These are phyloP conservation scores for Saccopteryx bilineata DNA, from an alignment of 2,113 vertebrate species.

Conservation along the genomic window DNA sequence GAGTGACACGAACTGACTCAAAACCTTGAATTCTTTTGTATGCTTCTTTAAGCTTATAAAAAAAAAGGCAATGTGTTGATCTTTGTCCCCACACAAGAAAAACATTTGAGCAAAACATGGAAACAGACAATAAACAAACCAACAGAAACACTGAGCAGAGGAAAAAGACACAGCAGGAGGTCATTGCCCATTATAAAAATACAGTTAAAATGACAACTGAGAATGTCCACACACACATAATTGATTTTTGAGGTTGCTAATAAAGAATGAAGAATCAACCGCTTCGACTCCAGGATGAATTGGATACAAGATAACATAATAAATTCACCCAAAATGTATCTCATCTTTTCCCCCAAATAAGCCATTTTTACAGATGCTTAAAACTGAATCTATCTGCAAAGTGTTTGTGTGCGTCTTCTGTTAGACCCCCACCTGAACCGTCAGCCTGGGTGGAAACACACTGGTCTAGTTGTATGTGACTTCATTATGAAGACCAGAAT, in stretches of 20 bases:
- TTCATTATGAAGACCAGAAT: not conserved
- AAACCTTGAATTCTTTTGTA: conserved; percentile 74
- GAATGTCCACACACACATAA: not conserved
- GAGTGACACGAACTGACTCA: conserved; percentile 77
- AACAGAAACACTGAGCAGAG: not conserved
- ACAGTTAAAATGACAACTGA: not conserved
- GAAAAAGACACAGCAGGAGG: not conserved
- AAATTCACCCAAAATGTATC: not conserved
- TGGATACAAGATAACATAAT: not conserved
- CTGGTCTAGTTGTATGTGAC: not conserved
- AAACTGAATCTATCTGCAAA: not conserved
- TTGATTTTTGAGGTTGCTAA: not conserved
- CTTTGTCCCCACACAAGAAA: not conserved
- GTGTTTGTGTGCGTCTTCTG: not conserved
- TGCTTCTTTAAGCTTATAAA: conserved; percentile 75
- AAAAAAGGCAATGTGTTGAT: conserved; percentile 16
- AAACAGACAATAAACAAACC: not conserved
- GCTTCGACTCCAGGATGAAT: not conserved
- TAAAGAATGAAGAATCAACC: not conserved
- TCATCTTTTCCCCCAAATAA: not conserved
- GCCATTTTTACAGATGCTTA: not conserved
- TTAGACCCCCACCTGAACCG: not conserved
- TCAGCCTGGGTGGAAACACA: not conserved
- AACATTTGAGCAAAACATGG: conserved; percentile 12
- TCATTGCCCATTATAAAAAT: not conserved